A percentile compares a stretch with the other conserved stretches of the same genome.
Conservation (phyloP, 2,113 vertebrate species). For the Saiga tatarica region DNA sequence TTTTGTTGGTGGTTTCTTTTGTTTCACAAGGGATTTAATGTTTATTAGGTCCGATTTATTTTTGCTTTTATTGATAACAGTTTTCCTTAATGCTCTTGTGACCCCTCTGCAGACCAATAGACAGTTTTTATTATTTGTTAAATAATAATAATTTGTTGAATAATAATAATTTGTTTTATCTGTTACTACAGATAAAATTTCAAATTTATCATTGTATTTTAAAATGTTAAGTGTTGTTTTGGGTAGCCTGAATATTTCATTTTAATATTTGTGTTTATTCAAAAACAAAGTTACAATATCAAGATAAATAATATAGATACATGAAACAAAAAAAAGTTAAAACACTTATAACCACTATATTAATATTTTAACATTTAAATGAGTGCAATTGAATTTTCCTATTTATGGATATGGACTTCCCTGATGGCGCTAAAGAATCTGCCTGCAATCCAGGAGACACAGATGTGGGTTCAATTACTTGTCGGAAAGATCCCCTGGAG, state of each 20-base stretch:
- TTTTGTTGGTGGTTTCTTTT: neutral
- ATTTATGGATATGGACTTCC: neutral
- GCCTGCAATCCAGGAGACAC: neutral
- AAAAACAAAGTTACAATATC: neutral
- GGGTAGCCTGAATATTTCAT: neutral
- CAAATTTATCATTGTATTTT: neutral
- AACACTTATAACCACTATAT: neutral
- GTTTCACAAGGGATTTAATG: neutral
- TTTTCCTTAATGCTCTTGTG: neutral
- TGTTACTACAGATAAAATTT: neutral
- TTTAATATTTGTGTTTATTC: neutral
- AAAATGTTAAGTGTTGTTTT: neutral
- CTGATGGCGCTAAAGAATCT: neutral
- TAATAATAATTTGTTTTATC: neutral
- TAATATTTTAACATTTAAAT: neutral
- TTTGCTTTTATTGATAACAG: neutral
- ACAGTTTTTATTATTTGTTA: neutral
- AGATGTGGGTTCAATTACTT: neutral
- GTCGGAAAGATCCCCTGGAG: accelerated
- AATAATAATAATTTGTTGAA: neutral
- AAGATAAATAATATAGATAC: neutral
- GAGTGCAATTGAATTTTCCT: neutral
- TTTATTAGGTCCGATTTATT: neutral
- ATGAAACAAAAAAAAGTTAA: neutral
- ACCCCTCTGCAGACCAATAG: neutral